Evolutionary conservation across 1,140 invertebrate genomes (phyloP), one percentile per base, ranked within the genome.

Genomic region (Riptortus pedestris): DNA sequence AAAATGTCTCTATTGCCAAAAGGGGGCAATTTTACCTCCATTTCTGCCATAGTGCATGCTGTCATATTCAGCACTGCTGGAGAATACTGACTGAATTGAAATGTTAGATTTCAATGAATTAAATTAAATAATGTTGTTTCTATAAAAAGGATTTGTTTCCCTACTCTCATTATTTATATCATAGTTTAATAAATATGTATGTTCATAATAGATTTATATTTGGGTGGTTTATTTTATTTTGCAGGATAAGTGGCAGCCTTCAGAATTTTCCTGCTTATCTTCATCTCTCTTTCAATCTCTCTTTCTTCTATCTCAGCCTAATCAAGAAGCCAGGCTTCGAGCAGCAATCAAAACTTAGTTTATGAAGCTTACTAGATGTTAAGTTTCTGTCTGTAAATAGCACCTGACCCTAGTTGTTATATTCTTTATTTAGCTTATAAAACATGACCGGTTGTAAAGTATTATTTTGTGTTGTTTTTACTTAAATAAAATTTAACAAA

Each of bases 391-490:
- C 26, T 55, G 51, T 55, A 55, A 22, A 55, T 55, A 55, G 51
- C 20, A 24, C 24, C 22, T 26, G 12, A n/a, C n/a, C 20, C 7
- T 55, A 18, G 20, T 55, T 24, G 51, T 24, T 24, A 4, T 24
- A 22, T 16, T 24, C 18, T 55, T 55, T 55, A 24, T 16, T 55
- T 55, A 55, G 51, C 26, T 55, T 55, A 55, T 55, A 14, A n/a
- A n/a, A n/a, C n/a, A 24, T 55, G 16, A 24, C 51, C 24, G 51
- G 51, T 55, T 55, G 51, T 55, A 55, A 55, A 55, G 51, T 55
- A 55, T 55, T 55, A 55, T 55, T 55, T 55, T 55, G 24, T 55
- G 51, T 55, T 55, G 51, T 55, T 55, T 55, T 55, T 55, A 55
- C 20, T 55, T 55, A 24, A 24, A 55, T 55, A 24, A 24, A 55